Base-by-base conservation (phyloP, 2,797 vertebrate genomes). In the Scolopax bukidnonensis region DNA sequence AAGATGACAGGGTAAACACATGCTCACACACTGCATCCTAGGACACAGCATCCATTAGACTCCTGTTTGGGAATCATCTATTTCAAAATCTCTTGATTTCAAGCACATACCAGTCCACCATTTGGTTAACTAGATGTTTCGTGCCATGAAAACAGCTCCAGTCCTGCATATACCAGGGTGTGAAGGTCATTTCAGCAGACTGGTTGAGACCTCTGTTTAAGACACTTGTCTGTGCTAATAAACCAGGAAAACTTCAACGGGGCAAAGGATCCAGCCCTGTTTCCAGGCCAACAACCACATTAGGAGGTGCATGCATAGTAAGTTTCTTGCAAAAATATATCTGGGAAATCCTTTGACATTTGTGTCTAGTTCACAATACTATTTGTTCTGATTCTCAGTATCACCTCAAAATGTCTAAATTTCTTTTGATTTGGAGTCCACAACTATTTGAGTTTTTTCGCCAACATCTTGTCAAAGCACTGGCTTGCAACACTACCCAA, bases 181-280 rank as follows among this genome's bases (percentile, higher is more conserved):
- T 4, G 33, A 68, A 75, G 18, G 47, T 60, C 6, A 91, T 23
- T 88, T 69, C 30, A 84, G 57, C 23, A 65, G n/a, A 24, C 23
- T 53, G 67, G 16, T 9, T 27, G 7, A 84, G 18, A 11, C 16
- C 17, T 60, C 21, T 63, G 9, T 54, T 77, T 57, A 71, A 77
- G 75, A 41, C 20, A 38, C 28, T 69, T 47, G 23, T n/a, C 30
- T 33, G 4, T 8, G 12, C 32, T 73, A 71, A 90, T 9, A 40
- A 57, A 48, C 2, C 0, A 0, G 32, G 38, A 51, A 64, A 74
- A 53, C 64, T 61, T 79, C 21, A 57, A 36, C 6, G 0, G 0
- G 61, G 45, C 28, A 64, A 87, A 70, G 9, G 11, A 89, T 54
- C 14, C 47, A 69, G 33, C 18, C 43, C 63, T 6, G 0, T 43